Base-by-base conservation (phyloP, 2,113 vertebrate genomes). In the Oryzias woworae region DNA sequence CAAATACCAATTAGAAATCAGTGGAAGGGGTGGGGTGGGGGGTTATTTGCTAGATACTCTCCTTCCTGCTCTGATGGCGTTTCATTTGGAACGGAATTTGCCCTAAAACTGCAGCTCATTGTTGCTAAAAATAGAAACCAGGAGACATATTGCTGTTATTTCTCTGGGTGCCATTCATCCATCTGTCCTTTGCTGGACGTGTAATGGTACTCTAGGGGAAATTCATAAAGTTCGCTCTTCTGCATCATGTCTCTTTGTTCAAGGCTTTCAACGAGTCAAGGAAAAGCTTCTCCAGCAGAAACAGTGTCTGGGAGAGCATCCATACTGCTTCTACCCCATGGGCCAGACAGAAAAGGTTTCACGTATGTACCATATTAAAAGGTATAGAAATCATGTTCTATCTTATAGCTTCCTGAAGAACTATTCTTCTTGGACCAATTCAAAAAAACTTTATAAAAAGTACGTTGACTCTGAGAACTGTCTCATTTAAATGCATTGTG, bases 161-260 rank as follows among this genome's bases (percentile, higher is more conserved):
- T 76, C 67, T 80, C 64, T 78, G 59, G 18, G 64, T 88, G 77
- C 77, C 81, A 70, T 77, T 81, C 69, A 84, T 84, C 80, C 80
- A 79, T 80, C 67, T 86, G 75, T 75, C 83, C 78, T 77, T 78
- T 75, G 42, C 62, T 79, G 71, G 60, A 77, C 67, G 70, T 81
- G 51, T 73, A 84, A 88, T 78, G 67, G 69, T 49, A 63, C 60
- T 75, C 80, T 71, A 54, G 81, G 63, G 81, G 78, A 60, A 77
- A 69, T 84, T 85, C 73, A 64, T 84, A 73, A 87, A 85, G 78
- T 82, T 85, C 80, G 83, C 59, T 83, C 66, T 67, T 71, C 83
- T 85, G 76, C 66, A 79, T 80, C 46, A 67, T 43, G 80, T 66
- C 58, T 66, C 62, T 3, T 60, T 51, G 52, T 69, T 78, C 60